A percentile compares a stretch with the other conserved stretches of the same genome.
Evolutionary conservation across 35 echinoderm and acorn worm species (phyloP).

Genomic region (Holothuria glaberrima): DNA sequence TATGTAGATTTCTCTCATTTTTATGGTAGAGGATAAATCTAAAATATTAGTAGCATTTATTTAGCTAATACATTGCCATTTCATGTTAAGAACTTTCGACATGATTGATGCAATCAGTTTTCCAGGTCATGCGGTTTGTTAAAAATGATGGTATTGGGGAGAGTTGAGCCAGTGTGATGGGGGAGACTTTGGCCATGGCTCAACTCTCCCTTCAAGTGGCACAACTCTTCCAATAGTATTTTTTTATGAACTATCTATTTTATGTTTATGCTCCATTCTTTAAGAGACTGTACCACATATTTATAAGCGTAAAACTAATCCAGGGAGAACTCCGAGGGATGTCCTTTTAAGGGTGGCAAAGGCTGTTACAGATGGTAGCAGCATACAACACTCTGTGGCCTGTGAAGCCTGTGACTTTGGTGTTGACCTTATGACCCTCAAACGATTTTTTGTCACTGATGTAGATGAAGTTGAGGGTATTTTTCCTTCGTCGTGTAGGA

Average conservation of each 20-base stretch:
- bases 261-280: not conserved
- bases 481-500: too few species aligned
- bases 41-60: not conserved
- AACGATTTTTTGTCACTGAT: too few species aligned
- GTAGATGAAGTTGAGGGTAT: too few species aligned
- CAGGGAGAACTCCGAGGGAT: too few species aligned
- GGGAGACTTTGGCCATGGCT: conserved; percentile 35
- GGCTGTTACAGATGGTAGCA: too few species aligned
- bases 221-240: not conserved
- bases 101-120: conserved; percentile 27
- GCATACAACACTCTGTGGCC: too few species aligned
- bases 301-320: too few species aligned
- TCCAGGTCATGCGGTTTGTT: conserved; percentile 3
- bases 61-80: not conserved
- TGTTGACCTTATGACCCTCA: too few species aligned
- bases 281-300: not conserved
- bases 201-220: conserved; percentile 52
- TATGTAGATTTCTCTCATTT: conserved; percentile 14
- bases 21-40: conserved; percentile 29
- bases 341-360: too few species aligned
- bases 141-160: not conserved
- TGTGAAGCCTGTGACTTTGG: too few species aligned
- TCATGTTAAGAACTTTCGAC: conserved; percentile 3
- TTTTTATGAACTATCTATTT: not conserved
- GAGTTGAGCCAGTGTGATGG: not conserved